phyloP scores from a whole-genome alignment of 2,797 vertebrate species.

The Diplodus sargus region DNA sequence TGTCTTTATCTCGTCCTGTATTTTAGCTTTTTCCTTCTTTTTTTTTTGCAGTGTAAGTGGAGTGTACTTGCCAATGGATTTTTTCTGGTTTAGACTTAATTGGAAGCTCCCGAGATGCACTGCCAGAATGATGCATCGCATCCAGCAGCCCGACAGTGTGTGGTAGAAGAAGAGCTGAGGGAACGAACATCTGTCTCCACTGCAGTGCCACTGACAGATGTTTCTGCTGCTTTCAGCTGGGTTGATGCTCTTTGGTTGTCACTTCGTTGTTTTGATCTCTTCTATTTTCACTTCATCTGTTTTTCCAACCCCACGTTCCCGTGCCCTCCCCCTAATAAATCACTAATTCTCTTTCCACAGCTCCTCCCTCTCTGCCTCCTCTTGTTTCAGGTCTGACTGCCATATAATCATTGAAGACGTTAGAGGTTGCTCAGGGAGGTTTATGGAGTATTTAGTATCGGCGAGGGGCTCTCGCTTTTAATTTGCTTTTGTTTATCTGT shows the following conservation, averaged over 20 bases:
- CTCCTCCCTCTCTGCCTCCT: neutral
- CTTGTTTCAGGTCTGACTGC: conserved; percentile 42
- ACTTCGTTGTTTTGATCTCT: conserved; percentile 7
- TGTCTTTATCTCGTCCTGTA: too few species aligned
- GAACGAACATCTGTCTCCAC: conserved; percentile 30
- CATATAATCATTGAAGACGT: conserved; percentile 56
- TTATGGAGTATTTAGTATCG: conserved; percentile 67
- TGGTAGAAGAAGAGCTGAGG: conserved; percentile 13
- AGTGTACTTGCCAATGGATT: conserved; percentile 6
- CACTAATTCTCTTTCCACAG: neutral
- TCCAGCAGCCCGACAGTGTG: conserved; percentile 2
- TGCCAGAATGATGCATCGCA: conserved; percentile 39
- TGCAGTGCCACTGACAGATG: conserved; percentile 14
- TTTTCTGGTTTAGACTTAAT: conserved; percentile 28
- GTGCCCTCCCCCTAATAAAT: neutral
- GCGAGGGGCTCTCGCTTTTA: conserved; percentile 63
- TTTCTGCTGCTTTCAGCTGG: conserved; percentile 1
- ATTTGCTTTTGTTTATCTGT: conserved; percentile 73
- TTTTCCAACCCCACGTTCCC: neutral
- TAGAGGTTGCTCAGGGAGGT: conserved; percentile 53
- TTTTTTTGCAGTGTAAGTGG: neutral
- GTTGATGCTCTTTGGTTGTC: conserved; percentile 12
- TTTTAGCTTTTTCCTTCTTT: neutral
- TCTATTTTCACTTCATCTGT: neutral
- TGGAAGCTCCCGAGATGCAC: conserved; percentile 5